Percentiles rank a stretch among this genome's conserved stretches.
Conservation (phyloP, 2,888 invertebrate species). For the Ornithoptera alexandrae region DNA sequence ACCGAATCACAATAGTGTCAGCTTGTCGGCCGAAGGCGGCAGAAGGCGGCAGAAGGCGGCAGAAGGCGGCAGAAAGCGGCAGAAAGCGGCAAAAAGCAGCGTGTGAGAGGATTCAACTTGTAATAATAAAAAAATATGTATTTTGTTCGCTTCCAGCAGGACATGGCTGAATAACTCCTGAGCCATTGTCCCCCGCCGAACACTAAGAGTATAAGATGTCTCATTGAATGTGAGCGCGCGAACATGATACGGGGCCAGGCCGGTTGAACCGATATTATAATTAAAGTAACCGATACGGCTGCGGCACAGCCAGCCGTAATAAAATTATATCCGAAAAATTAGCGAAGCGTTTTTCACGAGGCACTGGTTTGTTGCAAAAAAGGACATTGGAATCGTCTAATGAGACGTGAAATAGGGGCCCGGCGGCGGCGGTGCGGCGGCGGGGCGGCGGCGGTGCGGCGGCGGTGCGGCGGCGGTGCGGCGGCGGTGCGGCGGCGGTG, state of each 20-base stretch:
- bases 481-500: slow-evolving; percentile 42
- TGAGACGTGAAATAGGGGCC: slow-evolving; percentile 77
- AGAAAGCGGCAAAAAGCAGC: no score
- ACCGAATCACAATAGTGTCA: no score
- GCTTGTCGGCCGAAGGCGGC: no score
- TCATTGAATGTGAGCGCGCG: slow-evolving; percentile 3
- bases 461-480: slow-evolving; percentile 42
- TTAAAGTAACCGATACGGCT: slow-evolving; percentile 57
- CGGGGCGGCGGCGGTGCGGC: slow-evolving; percentile 39
- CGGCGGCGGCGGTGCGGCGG: slow-evolving; percentile 49
- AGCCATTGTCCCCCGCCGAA: slow-evolving; percentile 6
- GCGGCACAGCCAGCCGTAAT: slow-evolving; percentile 58
- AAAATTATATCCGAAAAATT: slow-evolving; percentile 41
- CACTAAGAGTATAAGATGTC: slow-evolving; percentile 6
- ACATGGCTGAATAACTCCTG: slow-evolving; percentile 12
- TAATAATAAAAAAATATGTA: no score
- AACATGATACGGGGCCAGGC: not conserved
- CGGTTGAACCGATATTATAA: slow-evolving; percentile 44
- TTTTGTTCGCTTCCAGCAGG: not conserved
- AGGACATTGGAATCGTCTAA: slow-evolving; percentile 65
- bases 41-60: no score
- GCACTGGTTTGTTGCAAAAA: slow-evolving; percentile 63
- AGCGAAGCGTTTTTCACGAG: slow-evolving; percentile 47
- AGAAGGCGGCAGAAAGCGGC: no score
- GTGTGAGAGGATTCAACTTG: no score